These are phyloP conservation scores for Ridgeia piscesae DNA, from an alignment of 1,140 invertebrate genomes.

Conservation along the genomic window DNA sequence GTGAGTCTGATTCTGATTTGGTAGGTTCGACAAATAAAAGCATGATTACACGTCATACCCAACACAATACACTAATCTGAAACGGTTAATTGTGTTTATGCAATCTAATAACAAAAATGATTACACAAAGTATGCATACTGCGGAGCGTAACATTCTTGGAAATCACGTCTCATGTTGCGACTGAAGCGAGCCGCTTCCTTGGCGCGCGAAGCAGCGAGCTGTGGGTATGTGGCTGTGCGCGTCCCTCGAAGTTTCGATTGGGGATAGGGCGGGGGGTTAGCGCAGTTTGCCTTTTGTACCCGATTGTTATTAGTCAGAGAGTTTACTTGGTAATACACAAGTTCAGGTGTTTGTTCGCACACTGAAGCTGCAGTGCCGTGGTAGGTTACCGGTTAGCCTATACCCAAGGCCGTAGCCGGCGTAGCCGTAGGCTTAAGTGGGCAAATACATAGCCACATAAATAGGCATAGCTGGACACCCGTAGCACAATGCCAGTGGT, in stretches of 20 bases:
- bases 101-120: not conserved
- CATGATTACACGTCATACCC: not conserved
- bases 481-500: not conserved
- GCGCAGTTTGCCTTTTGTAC: not conserved
- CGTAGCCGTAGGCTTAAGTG: too few species aligned
- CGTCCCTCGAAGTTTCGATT: not conserved
- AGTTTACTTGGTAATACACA: not conserved
- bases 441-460: too few species aligned
- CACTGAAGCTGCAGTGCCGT: not conserved
- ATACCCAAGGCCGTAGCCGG: too few species aligned
- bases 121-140: not conserved
- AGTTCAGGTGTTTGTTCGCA: not conserved
- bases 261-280: constrained; percentile 13
- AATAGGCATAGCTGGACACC: too few species aligned
- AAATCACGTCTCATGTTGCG: not conserved
- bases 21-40: not conserved
- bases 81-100: not conserved
- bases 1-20: not conserved
- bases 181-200: constrained; percentile 13
- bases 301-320: not conserved
- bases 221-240: too few species aligned
- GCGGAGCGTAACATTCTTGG: not conserved
- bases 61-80: not conserved
- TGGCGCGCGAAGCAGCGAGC: not conserved
- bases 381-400: too few species aligned